A percentile compares a stretch with the other conserved stretches of the same genome.
Conservation (phyloP, 2,888 invertebrate species). For the Muscina levida region DNA sequence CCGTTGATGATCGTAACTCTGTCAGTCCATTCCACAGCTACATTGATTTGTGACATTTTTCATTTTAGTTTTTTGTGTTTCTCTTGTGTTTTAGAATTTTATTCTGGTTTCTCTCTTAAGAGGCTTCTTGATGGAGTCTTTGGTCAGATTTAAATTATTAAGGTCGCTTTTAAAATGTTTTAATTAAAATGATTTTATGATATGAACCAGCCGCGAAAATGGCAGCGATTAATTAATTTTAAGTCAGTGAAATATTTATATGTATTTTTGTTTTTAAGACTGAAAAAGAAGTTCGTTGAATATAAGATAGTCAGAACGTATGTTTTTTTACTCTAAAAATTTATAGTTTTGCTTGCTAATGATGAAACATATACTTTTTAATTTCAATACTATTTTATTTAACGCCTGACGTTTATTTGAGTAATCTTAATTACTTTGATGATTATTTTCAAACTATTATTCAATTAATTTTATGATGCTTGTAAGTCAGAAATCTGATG, state of each 20-base stretch:
- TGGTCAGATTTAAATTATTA: conserved; percentile 57
- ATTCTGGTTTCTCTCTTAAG: conserved; percentile 65
- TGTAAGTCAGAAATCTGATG: no score
- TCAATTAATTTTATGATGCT: no score
- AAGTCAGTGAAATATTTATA: conserved; percentile 12
- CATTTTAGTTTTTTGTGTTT: conserved; percentile 49
- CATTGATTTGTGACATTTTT: conserved; percentile 38
- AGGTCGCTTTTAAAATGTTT: conserved; percentile 56
- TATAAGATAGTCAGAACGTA: no score
- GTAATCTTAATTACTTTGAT: no score
- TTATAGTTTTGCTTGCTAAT: no score
- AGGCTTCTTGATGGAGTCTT: conserved; percentile 28
- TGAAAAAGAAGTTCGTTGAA: not conserved
- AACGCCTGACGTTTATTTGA: no score
- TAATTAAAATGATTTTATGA: conserved; percentile 36
- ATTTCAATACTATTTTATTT: no score
- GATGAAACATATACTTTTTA: no score
- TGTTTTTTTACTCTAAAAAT: no score
- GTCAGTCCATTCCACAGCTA: conserved; percentile 49
- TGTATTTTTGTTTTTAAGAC: not conserved
- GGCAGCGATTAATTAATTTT: conserved; percentile 36
- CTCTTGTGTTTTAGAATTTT: conserved; percentile 42
- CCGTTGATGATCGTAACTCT: conserved; percentile 50
- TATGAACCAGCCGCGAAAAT: conserved; percentile 29
- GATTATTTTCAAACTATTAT: no score